Percentiles rank a stretch among this genome's conserved stretches.
These are phyloP conservation scores for Heliconius sara DNA, from an alignment of 2,888 invertebrate genomes.

Conservation along the genomic window DNA sequence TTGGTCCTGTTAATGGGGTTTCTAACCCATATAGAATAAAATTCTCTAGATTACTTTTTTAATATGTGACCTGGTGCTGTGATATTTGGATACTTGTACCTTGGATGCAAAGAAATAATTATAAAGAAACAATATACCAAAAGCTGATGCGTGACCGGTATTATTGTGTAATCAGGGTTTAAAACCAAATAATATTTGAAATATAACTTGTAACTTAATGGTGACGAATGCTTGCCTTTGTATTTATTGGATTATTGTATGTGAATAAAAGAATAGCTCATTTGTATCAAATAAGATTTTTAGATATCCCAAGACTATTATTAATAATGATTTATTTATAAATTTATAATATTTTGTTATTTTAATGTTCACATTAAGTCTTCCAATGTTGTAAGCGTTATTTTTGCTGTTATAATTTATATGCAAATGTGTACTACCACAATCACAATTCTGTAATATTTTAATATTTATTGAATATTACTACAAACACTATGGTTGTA, in stretches of 20 bases:
- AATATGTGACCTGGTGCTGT: conserved; percentile 1
- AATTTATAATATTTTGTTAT: neutral
- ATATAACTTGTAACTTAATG: conserved; percentile 3
- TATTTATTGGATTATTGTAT: neutral
- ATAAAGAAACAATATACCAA: neutral
- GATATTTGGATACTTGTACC: neutral
- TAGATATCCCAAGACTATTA: neutral
- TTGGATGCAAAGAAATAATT: neutral
- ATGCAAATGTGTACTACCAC: neutral
- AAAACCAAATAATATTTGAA: conserved; percentile 16
- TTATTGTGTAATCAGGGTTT: conserved; percentile 1
- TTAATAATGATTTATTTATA: neutral
- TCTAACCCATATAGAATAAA: too few species aligned
- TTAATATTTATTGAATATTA: neutral
- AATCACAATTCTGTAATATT: neutral
- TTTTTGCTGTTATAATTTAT: conserved; percentile 12
- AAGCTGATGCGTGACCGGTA: conserved; percentile 1
- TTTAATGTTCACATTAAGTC: neutral
- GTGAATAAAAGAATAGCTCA: neutral
- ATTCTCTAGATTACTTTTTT: too few species aligned
- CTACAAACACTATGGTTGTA: neutral
- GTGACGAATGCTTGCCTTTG: conserved; percentile 21
- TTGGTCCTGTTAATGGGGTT: neutral
- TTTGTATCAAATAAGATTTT: neutral
- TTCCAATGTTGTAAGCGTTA: conserved; percentile 16